These are phyloP conservation scores for Vimba vimba DNA, from an alignment of 2,113 vertebrate genomes.

Conservation along the genomic window DNA sequence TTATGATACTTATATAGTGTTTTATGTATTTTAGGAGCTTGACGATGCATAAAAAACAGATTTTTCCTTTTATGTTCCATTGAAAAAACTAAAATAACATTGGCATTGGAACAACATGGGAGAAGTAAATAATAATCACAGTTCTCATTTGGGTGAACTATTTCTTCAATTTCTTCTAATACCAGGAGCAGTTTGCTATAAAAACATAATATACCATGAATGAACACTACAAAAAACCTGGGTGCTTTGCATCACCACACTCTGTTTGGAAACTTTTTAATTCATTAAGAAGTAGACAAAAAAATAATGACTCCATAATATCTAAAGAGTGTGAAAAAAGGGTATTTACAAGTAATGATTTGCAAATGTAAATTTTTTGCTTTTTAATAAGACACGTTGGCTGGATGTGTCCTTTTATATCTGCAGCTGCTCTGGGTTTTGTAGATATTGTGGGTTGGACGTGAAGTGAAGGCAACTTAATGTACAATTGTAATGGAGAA, in stretches of 20 bases:
- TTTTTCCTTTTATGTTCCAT: neutral
- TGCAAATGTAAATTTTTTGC: neutral
- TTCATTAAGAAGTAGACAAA: neutral
- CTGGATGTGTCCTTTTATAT: neutral
- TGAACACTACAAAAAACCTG: neutral
- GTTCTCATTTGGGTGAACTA: neutral
- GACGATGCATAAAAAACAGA: neutral
- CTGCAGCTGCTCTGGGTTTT: conserved; percentile 11
- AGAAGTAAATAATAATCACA: neutral
- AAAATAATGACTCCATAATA: neutral
- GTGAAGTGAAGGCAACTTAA: neutral
- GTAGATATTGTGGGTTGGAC: neutral
- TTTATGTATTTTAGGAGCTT: neutral
- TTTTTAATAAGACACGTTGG: neutral
- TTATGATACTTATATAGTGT: neutral
- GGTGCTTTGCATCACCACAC: neutral
- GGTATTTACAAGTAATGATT: neutral
- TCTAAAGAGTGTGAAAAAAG: neutral
- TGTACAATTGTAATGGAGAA: conserved; percentile 20
- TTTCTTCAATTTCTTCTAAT: neutral
- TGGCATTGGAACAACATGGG: neutral
- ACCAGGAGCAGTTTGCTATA: neutral
- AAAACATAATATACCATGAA: neutral
- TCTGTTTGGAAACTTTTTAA: neutral
- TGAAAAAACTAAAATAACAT: neutral